Percentiles rank a stretch among this genome's conserved stretches.
phyloP scores from a whole-genome alignment of 2,888 invertebrate genomes.

The Diabrotica balteata region DNA sequence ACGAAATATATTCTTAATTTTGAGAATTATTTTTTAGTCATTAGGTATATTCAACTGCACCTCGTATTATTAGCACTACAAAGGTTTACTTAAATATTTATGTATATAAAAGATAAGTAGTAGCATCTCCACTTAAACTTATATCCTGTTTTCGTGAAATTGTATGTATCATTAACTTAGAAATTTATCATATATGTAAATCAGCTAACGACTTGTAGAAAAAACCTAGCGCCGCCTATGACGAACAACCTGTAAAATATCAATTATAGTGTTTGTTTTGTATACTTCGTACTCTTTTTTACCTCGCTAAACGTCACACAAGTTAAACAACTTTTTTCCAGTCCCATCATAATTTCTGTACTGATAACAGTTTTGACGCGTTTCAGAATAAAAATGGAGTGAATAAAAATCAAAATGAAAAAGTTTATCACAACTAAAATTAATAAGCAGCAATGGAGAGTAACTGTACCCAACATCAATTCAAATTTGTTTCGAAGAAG shows the following conservation, averaged over 20 bases:
- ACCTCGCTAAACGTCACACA: conserved; percentile 34
- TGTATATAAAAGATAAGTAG: too few relatives aligned
- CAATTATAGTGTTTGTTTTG: conserved; percentile 44
- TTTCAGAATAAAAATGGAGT: conserved; percentile 28
- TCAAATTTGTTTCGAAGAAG: conserved; percentile 48
- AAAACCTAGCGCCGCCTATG: conserved; percentile 17
- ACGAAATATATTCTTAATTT: too few relatives aligned
- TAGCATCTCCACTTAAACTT: too few relatives aligned
- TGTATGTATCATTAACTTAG: too few relatives aligned
- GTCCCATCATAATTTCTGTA: conserved; percentile 19
- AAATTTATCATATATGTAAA: too few relatives aligned
- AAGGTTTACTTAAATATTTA: too few relatives aligned
- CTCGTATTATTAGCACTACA: too few relatives aligned
- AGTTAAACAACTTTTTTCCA: conserved; percentile 38
- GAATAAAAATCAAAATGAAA: conserved; percentile 50
- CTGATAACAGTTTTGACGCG: conserved; percentile 13
- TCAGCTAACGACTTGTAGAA: too few relatives aligned
- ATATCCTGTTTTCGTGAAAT: too few relatives aligned
- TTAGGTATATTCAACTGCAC: too few relatives aligned
- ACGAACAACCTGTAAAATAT: conserved; percentile 34
- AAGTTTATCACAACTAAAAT: conserved; percentile 59
- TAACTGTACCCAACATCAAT: conserved; percentile 56
- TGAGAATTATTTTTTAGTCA: too few relatives aligned
- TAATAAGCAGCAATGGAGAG: conserved; percentile 57
- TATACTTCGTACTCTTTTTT: conserved; percentile 40